Evolutionary conservation across 2,888 invertebrate genomes (phyloP).

Genomic region (Diaprepes abbreviatus): DNA sequence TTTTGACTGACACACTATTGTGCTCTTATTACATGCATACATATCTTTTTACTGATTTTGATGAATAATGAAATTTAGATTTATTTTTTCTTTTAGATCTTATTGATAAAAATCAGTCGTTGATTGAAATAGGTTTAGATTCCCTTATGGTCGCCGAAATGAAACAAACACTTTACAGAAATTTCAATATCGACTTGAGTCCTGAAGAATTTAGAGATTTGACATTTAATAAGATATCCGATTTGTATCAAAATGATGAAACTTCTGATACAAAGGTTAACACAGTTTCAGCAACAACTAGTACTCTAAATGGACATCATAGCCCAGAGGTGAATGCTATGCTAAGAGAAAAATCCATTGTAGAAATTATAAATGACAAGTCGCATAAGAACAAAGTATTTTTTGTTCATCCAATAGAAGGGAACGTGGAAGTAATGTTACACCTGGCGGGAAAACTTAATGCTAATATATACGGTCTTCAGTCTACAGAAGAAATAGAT

Average conservation of each 20-base stretch:
- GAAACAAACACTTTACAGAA: slow-evolving; percentile 55
- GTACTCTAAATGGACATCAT: background rate
- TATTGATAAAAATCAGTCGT: slow-evolving; percentile 49
- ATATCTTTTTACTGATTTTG: too few species aligned
- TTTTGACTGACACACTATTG: too few species aligned
- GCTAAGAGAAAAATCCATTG: slow-evolving; percentile 40
- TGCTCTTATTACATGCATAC: too few species aligned
- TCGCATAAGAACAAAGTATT: slow-evolving; percentile 42
- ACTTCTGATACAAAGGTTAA: background rate
- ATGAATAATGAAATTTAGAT: too few species aligned
- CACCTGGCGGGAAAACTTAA: slow-evolving; percentile 44
- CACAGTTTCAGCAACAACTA: background rate
- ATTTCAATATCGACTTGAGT: slow-evolving; percentile 50
- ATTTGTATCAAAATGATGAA: background rate
- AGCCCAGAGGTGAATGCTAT: slow-evolving; percentile 16
- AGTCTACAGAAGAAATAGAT: slow-evolving; percentile 38
- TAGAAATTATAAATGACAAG: slow-evolving; percentile 42
- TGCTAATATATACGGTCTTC: slow-evolving; percentile 42
- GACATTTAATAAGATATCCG: slow-evolving; percentile 48
- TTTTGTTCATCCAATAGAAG: slow-evolving; percentile 53
- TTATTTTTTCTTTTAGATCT: slow-evolving; percentile 37
- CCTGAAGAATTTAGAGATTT: slow-evolving; percentile 51
- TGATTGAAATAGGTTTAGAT: slow-evolving; percentile 54
- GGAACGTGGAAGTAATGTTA: slow-evolving; percentile 42
- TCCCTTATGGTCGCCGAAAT: slow-evolving; percentile 56